Evolutionary conservation across 2,113 vertebrate genomes (phyloP), one percentile per base, ranked within the genome.

Genomic region (Rallus limicola): DNA sequence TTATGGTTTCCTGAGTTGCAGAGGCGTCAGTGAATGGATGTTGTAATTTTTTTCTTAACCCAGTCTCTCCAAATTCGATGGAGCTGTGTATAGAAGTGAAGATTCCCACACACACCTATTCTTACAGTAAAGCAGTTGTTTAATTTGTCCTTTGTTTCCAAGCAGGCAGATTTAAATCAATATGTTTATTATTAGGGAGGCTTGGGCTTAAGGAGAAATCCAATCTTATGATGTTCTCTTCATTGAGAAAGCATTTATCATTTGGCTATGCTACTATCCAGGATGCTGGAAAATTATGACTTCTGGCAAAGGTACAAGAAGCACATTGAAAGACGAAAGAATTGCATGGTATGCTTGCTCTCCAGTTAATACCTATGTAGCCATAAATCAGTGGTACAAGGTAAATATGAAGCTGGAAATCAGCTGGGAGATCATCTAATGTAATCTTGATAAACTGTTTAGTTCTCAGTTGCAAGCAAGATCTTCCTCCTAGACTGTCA

Each of bases 321-420:
- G 65, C 33, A 36, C 55, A 86, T 52, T 92, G 94, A 92, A 95
- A 97, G 95, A 95, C 78, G 95, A 95, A 97, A 96, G 80, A 97
- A 95, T 96, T 97, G 76, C 92, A 46, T 84, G 82, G 55, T 94
- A 63, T 93, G 82, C 91, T 76, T 82, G 60, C 42, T 96, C 89
- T 80, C 83, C 82, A 42, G 68, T 93, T 94, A 96, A 92, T 96
- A 85, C 77, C 74, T 67, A 11, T 60, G n/a, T 94, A 91, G 94
- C 87, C 18, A n/a, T 97, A 95, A 97, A 97, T 97, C 93, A 97
- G 92, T 15, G 79, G 59, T 87, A 91, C 86, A 97, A 89, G 74
- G 83, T 95, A 97, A 97, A 96, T 95, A 97, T 69, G 92, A 95
- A 96, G 88, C 92, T 93, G 69, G 52, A 95, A 94, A 97, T 97